Conservation (phyloP, 2,888 invertebrate genomes). For the Orchestes rusci region DNA sequence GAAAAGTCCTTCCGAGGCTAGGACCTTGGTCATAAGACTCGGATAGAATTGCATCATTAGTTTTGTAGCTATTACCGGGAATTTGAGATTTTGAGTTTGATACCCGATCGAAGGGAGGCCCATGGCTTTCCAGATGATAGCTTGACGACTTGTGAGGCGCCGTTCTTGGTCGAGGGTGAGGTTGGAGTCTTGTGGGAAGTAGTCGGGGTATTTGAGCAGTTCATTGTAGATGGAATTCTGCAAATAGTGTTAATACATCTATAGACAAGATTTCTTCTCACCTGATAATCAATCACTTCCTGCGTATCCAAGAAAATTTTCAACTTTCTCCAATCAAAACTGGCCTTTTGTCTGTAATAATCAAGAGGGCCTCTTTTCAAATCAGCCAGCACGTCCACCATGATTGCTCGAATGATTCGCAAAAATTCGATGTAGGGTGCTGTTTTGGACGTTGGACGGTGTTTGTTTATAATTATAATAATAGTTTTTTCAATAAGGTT, state of each 20-base stretch:
- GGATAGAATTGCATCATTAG: constrained; percentile 55
- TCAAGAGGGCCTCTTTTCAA: constrained; percentile 64
- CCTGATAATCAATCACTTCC: constrained; percentile 48
- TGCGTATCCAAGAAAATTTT: constrained; percentile 49
- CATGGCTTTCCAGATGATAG: constrained; percentile 60
- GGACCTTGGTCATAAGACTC: constrained; percentile 58
- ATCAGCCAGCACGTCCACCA: too few species aligned
- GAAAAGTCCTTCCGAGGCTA: constrained; percentile 57
- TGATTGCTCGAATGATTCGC: too few species aligned
- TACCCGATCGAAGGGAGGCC: constrained; percentile 53
- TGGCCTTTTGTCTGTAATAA: constrained; percentile 53
- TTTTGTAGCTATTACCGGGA: constrained; percentile 45
- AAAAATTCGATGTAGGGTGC: too few species aligned
- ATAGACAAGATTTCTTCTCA: constrained; percentile 31
- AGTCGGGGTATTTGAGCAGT: constrained; percentile 33
- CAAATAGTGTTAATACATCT: too few species aligned
- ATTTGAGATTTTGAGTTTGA: constrained; percentile 46
- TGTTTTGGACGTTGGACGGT: too few species aligned
- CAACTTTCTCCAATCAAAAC: constrained; percentile 62
- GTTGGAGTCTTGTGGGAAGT: constrained; percentile 17
- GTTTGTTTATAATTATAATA: too few species aligned
- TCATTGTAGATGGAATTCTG: constrained; percentile 34
- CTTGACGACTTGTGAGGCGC: constrained; percentile 50
- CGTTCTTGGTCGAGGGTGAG: constrained; percentile 42
- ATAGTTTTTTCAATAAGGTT: too few species aligned